Percentiles rank a stretch among this genome's conserved stretches.
phyloP scores from a whole-genome alignment of 2,113 vertebrate genomes.

The Halcyon malimbica region DNA sequence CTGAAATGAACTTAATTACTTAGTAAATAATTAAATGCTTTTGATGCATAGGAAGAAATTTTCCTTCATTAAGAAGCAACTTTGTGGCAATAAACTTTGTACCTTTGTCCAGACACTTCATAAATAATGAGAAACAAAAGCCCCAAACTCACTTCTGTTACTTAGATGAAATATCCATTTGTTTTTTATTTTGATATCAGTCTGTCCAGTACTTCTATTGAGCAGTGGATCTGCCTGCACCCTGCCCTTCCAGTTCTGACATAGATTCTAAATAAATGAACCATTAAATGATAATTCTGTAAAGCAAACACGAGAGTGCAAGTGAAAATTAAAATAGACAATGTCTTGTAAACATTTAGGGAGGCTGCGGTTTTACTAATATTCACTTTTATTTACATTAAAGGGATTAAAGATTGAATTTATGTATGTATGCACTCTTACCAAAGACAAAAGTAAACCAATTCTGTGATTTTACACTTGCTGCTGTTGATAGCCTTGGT shows the following conservation, averaged over 20 bases:
- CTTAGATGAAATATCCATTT: neutral
- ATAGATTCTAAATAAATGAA: neutral
- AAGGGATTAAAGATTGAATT: neutral
- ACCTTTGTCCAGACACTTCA: neutral
- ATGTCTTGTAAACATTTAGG: neutral
- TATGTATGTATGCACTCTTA: neutral
- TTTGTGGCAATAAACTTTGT: neutral
- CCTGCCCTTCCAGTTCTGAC: neutral
- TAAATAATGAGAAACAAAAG: neutral
- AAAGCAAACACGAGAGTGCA: neutral
- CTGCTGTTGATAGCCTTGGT: neutral
- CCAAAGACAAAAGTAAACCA: neutral
- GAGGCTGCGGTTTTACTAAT: neutral
- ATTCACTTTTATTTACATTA: neutral
- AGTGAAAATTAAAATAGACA: neutral
- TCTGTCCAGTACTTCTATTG: neutral
- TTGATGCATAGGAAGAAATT: neutral
- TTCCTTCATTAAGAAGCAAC: neutral
- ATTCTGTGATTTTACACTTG: neutral
- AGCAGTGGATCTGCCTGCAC: neutral
- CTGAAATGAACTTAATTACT: conserved; percentile 39
- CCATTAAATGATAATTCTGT: neutral
- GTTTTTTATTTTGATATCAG: neutral
- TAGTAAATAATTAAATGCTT: neutral
- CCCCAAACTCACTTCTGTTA: neutral